Evolutionary conservation across 2,888 invertebrate genomes (phyloP).

Genomic region (Dimorphilus gyrociliatus): DNA sequence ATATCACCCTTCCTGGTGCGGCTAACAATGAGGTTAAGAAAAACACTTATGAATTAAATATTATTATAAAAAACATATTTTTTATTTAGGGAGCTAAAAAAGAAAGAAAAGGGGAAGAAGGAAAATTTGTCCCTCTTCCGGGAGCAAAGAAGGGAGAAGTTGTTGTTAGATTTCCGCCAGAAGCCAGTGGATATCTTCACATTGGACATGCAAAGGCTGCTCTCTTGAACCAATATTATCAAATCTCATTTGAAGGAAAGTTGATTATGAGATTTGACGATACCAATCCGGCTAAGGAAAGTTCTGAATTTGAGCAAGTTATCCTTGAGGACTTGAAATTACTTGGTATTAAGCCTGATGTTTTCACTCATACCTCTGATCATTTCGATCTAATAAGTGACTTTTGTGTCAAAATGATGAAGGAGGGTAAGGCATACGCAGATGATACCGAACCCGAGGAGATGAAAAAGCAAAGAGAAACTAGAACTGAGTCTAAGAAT

Average conservation of each 20-base stretch:
- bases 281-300: conserved; percentile 97
- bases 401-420: conserved; percentile 70
- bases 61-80: too few relatives aligned
- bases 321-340: conserved; percentile 81
- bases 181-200: conserved; percentile 91
- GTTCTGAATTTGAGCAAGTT: conserved; percentile 72
- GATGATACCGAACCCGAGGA: conserved; percentile 85
- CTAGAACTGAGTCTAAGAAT: conserved; percentile 64
- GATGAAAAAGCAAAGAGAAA: conserved; percentile 88
- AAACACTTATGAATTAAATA: too few relatives aligned
- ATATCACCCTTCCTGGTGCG: too few relatives aligned
- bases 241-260: conserved; percentile 62
- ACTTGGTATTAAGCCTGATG: conserved; percentile 76
- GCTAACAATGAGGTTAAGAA: too few relatives aligned
- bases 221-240: conserved; percentile 86
- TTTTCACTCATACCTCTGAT: conserved; percentile 85
- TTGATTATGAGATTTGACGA: conserved; percentile 98
- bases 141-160: conserved; percentile 95
- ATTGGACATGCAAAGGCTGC: conserved; percentile 99
- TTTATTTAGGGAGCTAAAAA: conserved; percentile 1
- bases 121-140: conserved; percentile 88
- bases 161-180: conserved; percentile 95
- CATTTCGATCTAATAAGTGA: conserved; percentile 81
- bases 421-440: conserved; percentile 77
- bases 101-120: conserved; percentile 50